Evolutionary conservation across 2,888 invertebrate species (phyloP).

Genomic region (Oscheius sp.): DNA sequence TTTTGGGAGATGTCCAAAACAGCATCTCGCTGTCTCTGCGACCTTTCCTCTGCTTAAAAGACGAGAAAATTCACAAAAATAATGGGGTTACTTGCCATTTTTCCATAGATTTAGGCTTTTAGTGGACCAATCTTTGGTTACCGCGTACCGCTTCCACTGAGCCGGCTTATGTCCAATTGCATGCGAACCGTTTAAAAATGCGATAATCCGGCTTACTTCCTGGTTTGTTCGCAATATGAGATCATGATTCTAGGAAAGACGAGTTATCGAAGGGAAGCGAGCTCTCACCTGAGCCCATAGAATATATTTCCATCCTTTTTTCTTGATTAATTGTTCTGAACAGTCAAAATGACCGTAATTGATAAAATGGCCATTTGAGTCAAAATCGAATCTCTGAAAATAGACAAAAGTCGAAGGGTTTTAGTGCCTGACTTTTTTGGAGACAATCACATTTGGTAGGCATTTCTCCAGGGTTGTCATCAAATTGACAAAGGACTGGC

Average conservation of each 20-base stretch:
- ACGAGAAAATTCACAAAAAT: neutral
- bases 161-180: conserved; percentile 37
- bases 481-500: neutral
- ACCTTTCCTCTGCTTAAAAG: conserved; percentile 18
- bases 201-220: conserved; percentile 35
- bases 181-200: conserved; percentile 35
- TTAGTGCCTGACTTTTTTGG: neutral
- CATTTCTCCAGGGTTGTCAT: conserved; percentile 24
- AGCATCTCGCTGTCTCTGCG: conserved; percentile 20
- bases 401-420: neutral
- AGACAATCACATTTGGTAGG: conserved; percentile 26
- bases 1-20: conserved; percentile 30
- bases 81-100: conserved; percentile 5
- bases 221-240: conserved; percentile 32
- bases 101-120: conserved; percentile 27
- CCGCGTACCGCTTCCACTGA: conserved; percentile 37
- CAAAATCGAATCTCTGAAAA: conserved; percentile 31
- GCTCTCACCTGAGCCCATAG: conserved; percentile 32
- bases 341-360: conserved; percentile 37
- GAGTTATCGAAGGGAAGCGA: neutral
- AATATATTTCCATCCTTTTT: conserved; percentile 29
- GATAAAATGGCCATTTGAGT: conserved; percentile 35
- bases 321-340: conserved; percentile 16
- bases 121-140: conserved; percentile 25
- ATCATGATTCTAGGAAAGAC: conserved; percentile 30